Evolutionary conservation across 1,140 invertebrate genomes (phyloP), one percentile per base, ranked within the genome.

Genomic region (Drosophila seguyi): DNA sequence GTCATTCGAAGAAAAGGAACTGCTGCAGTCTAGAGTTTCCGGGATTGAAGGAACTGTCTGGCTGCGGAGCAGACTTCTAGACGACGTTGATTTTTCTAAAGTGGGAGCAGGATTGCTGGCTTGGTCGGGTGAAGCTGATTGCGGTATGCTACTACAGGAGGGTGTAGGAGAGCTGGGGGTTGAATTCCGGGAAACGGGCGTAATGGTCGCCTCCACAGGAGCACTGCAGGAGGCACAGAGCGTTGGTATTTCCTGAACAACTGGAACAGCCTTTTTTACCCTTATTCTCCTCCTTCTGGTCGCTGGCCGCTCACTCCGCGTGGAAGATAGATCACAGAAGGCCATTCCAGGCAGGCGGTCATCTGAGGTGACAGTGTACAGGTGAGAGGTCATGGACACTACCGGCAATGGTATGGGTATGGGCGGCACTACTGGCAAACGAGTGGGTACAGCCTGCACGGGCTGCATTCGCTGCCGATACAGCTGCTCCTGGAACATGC

Each of bases 331-430:
- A 2, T 79, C 57, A 50, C 59, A 44, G 20, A 61, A 91, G 3
- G 81, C 68, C 38, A 79, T 91, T 13, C 84, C 74, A 3, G 88
- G 88, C 53, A 91, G 61, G 3, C 88, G 88, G 8, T 85, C 88
- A 5, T 53, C 58, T 0, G 81, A 79, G 13, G 61, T 16, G 2
- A 11, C 59, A 1, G 59, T 36, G 3, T 53, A 56, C 13, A 88
- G 42, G 16, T 90, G 77, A 0, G 81, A 84, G 8, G 58, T 72
- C 71, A 79, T 73, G 1, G 42, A 36, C 6, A 85, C 60, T 0
- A 13, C 42, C 10, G 57, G 27, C 5, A 44, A 3, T 5, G 62
- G 48, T 10, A 61, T 38, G 0, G 68, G 22, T 44, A 60, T 10
- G 16, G 72, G 38, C 8, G 59, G 27, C 7, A 44, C 20, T 5